Base-by-base conservation (phyloP, 1,140 invertebrate species). In the Cherax destructor region DNA sequence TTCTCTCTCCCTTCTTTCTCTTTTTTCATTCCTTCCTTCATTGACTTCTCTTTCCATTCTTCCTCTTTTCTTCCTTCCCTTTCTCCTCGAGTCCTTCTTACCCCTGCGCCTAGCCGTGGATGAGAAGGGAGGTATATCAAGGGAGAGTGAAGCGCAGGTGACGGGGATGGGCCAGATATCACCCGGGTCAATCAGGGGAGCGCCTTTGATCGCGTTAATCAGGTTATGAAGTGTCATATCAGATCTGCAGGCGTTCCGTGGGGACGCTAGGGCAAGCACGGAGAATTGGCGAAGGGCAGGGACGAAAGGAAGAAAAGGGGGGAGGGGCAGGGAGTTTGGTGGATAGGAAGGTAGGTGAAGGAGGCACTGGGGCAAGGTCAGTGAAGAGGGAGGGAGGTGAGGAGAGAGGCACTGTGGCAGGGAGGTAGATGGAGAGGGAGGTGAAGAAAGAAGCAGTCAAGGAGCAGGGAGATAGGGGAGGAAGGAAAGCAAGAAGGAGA, bases 151-250 rank as follows among this genome's bases (percentile, higher is more conserved):
- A 10, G 61, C 21, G n/a, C 3, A 11, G 69, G n/a, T 6, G n/a
- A 24, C 69, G 4, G 21, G 13, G 5, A 30, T 24, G 69, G 69
- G 6, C 69, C 69, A 74, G 69, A 74, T 30, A 74, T 74, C 69
- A 74, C 0, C 69, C 13, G n/a, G 69, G 69, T 30, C 69, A 74
- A 74, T 74, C 69, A 74, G 69, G 7, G 69, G 69, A 6, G 69
- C 21, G 5, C 24, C 69, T 74, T 74, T 74, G 69, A 74, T 74
- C 69, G n/a, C 69, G 69, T 74, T 74, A 74, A 74, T 74, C 69
- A 74, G 69, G 69, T 74, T 74, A 74, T 30, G 69, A 74, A 74
- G 69, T 74, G 69, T 74, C 69, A 21, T 74, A 74, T 74, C 69
- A 74, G 69, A 74, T 74, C 69, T 24, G 21, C n/a, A 24, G n/a